phyloP scores from a whole-genome alignment of 2,888 invertebrate species.

The Antitype chi region DNA sequence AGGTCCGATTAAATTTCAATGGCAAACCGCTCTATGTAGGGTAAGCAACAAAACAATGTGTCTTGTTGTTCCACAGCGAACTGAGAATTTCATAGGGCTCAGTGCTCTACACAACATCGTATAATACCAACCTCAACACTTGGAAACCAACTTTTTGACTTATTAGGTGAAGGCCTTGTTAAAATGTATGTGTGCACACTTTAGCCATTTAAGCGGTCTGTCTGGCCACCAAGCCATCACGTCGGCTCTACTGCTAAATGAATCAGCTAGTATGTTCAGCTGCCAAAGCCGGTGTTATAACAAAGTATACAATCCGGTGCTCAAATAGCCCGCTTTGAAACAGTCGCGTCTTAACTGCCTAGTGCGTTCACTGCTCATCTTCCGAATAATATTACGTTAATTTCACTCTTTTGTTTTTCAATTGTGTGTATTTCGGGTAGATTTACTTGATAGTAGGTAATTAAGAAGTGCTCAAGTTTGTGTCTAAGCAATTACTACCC shows the following conservation, averaged over 20 bases:
- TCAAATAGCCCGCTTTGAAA: constrained; percentile 4
- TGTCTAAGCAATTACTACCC: neutral
- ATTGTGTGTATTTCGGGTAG: neutral
- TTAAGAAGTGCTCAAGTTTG: neutral
- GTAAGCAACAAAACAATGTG: too few relatives aligned
- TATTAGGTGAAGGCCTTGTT: neutral
- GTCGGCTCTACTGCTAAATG: neutral
- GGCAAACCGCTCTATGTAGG: too few relatives aligned
- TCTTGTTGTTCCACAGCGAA: too few relatives aligned
- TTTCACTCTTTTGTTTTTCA: constrained; percentile 34
- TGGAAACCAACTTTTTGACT: neutral
- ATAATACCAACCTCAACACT: too few relatives aligned
- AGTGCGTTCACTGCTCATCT: constrained; percentile 38
- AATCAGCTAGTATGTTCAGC: constrained; percentile 1
- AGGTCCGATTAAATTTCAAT: too few relatives aligned
- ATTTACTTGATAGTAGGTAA: constrained; percentile 14
- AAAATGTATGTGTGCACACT: neutral
- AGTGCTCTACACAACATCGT: too few relatives aligned
- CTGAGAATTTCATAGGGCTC: too few relatives aligned
- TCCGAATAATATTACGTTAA: neutral
- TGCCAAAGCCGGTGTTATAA: neutral
- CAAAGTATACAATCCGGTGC: neutral
- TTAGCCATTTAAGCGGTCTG: neutral
- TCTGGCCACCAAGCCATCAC: neutral
- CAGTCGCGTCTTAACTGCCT: constrained; percentile 14